Percentiles rank a stretch among this genome's conserved stretches.
phyloP scores from a whole-genome alignment of 2,113 vertebrate genomes.

The human (Homo sapiens) region GRCh38 chr6:121953001-121953500 shows the following conservation, averaged over 20 bases:
- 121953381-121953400: background rate
- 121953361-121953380: background rate
- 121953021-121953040: background rate
- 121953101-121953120: background rate
- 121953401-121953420: background rate
- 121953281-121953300: background rate
- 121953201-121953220: constrained; percentile 42
- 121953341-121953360: background rate
- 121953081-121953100: background rate
- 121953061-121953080: background rate
- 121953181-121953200: constrained; percentile 29
- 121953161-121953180: constrained; percentile 50
- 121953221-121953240: constrained; percentile 35
- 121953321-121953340: background rate
- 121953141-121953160: constrained; percentile 11
- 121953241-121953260: constrained; percentile 38
- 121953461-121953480: no score
- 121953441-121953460: background rate
- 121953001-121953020: background rate
- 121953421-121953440: constrained; percentile 29
- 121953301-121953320: background rate
- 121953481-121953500: no score
- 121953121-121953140: background rate
- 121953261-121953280: constrained; percentile 33
- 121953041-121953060: background rate